phyloP scores from a whole-genome alignment of 2,797 vertebrate genomes.

The Rachycentron canadum region DNA sequence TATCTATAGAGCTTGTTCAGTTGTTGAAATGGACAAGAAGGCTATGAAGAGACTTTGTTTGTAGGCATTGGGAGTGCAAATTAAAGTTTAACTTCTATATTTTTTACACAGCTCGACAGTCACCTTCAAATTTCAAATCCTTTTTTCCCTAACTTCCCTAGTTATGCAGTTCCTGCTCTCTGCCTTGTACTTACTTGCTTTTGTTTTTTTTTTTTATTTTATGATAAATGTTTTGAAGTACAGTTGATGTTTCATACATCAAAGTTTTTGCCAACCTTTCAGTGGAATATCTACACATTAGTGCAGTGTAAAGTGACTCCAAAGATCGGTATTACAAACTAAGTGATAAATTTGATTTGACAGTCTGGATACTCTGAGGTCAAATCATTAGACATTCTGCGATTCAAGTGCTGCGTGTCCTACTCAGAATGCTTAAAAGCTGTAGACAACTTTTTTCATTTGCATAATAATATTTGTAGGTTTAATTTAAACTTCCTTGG shows the following conservation, averaged over 20 bases:
- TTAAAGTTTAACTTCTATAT: neutral
- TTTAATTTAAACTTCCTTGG: slow-evolving; percentile 32
- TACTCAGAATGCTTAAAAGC: neutral
- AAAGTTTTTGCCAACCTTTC: neutral
- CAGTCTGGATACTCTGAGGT: neutral
- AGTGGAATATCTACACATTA: neutral
- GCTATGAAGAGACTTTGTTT: neutral
- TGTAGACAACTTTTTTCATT: slow-evolving; percentile 18
- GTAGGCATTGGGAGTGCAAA: neutral
- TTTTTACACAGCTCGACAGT: neutral
- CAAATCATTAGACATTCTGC: slow-evolving; percentile 3
- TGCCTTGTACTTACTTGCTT: neutral
- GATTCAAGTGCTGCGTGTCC: neutral
- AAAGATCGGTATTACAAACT: neutral
- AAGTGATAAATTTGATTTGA: slow-evolving; percentile 9
- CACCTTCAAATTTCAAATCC: neutral
- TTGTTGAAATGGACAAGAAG: neutral
- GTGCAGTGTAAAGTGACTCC: neutral
- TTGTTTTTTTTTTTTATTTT: neutral
- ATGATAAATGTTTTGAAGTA: neutral
- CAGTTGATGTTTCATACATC: neutral
- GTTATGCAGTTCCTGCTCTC: neutral
- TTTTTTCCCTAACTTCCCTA: neutral
- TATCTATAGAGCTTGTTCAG: neutral
- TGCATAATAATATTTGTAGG: slow-evolving; percentile 29